phyloP scores from a whole-genome alignment of 2,797 vertebrate genomes.

The Crotalus adamanteus region DNA sequence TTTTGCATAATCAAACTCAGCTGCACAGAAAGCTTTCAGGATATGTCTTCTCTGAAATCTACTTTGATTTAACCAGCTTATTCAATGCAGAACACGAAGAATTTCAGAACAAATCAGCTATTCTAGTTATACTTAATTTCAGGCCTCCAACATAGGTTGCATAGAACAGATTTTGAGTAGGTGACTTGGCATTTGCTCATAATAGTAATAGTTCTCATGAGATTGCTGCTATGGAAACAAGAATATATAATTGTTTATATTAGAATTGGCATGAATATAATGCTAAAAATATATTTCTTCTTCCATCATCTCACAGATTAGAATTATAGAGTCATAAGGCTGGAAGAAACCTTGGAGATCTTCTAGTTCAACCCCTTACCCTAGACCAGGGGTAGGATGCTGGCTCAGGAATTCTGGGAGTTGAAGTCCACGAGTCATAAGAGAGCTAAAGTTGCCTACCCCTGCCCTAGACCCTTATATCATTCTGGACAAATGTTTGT shows the following conservation, averaged over 20 bases:
- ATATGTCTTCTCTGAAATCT: neutral
- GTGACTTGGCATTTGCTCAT: neutral
- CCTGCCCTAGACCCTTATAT: neutral
- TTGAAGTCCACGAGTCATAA: no score
- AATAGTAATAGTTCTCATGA: neutral
- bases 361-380: neutral
- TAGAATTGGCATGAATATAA: neutral
- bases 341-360: neutral
- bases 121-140: neutral
- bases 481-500: neutral
- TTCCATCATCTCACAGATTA: neutral
- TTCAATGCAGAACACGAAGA: neutral
- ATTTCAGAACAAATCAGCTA: neutral
- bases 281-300: neutral
- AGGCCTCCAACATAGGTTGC: neutral
- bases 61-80: neutral
- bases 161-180: slow-evolving; percentile 2
- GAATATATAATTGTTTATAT: neutral
- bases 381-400: no score
- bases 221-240: slow-evolving; percentile 20
- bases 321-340: neutral
- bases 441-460: no score
- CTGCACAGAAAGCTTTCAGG: neutral
- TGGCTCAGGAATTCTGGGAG: no score
- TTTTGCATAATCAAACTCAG: neutral